Evolutionary conservation across 1,140 invertebrate species (phyloP), one percentile per base, ranked within the genome.

Genomic region (Panagrolaimus sp.): DNA sequence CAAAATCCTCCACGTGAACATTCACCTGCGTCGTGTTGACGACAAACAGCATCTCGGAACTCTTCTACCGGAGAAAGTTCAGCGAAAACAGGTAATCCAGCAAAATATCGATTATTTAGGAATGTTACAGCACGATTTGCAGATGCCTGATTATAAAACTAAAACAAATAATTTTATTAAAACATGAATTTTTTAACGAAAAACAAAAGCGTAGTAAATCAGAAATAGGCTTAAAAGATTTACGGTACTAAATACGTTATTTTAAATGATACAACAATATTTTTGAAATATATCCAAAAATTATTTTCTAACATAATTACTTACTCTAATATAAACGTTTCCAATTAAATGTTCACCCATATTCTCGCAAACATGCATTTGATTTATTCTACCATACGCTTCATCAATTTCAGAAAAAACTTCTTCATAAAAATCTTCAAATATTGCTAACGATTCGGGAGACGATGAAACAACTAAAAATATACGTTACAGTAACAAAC

Each of bases 281-380:
- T 57, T 57, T 57, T 25, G n/a, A 23, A 51, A 51, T 8, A 20
- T 51, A 8, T 57, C n/a, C 31, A 7, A 38, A 2, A 38, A 25
- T 0, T 57, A 1, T 57, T 57, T 57, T 25, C 20, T 1, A 51
- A 51, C 1, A 20, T 51, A 8, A 20, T 25, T 11, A 57, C 51
- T 57, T 27, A 57, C 51, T 57, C 20, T 57, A 25, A 57, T 27
- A 57, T 57, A 57, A 20, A 57, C 51, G 20, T 57, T 57, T 2
- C 51, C 51, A 20, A 57, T 57, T 16, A 57, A 20, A 16, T 57
- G 51, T 20, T 57, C 51, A 27, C 51, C 51, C 51, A 57, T 57
- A 13, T 57, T 57, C 4, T 57, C 51, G 20, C 51, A 57, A 57
- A 57, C 51, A 20, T 57, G 51, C 51, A 57, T 57, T 57, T 57